phyloP scores from a whole-genome alignment of 2,888 invertebrate species.

The Athrips mouffetella region DNA sequence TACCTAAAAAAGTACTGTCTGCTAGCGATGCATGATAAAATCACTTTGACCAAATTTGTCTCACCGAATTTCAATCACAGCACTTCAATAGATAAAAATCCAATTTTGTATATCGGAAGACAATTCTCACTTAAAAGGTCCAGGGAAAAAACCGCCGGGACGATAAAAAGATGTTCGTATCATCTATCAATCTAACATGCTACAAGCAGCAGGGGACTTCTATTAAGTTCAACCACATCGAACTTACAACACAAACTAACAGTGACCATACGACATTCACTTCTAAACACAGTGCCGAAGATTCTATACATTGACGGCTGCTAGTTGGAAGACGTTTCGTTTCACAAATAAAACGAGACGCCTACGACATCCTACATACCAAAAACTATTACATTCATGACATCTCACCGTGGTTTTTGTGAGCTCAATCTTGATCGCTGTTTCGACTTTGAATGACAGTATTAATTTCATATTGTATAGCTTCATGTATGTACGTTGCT shows the following conservation, averaged over 20 bases:
- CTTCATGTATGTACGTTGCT: conserved; percentile 24
- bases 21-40: conserved; percentile 15
- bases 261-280: conserved; percentile 24
- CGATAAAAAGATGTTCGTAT: conserved; percentile 53
- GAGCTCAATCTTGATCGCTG: conserved; percentile 40
- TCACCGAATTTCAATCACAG: conserved; percentile 38
- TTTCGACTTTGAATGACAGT: conserved; percentile 59
- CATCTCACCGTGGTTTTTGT: conserved; percentile 46
- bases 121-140: conserved; percentile 66
- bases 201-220: conserved; percentile 56
- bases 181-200: conserved; percentile 71
- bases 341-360: conserved; percentile 45
- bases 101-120: conserved; percentile 57
- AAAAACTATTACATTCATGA: conserved; percentile 60
- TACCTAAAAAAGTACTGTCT: not conserved
- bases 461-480: conserved; percentile 50
- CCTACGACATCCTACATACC: conserved; percentile 48
- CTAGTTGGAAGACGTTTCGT: conserved; percentile 32
- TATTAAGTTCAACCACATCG: conserved; percentile 53
- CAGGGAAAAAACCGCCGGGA: conserved; percentile 48
- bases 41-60: conserved; percentile 26
- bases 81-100: conserved; percentile 54
- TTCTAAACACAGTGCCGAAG: conserved; percentile 17
- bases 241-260: conserved; percentile 22
- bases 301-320: conserved; percentile 21